phyloP scores from a whole-genome alignment of 2,888 invertebrate species.

The Trissolcus japonicus region DNA sequence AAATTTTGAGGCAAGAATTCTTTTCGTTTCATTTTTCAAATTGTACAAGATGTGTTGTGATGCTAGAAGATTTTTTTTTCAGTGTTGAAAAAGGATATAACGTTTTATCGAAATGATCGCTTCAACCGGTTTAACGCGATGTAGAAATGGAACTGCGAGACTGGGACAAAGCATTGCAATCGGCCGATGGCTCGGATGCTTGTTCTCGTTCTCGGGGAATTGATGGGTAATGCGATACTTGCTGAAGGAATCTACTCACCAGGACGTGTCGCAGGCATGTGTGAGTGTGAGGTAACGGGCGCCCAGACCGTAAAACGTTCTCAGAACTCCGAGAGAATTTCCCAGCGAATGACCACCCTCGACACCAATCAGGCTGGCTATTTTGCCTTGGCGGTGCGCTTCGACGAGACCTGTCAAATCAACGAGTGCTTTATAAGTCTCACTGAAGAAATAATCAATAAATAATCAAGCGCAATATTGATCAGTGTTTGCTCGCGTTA shows the following conservation, averaged over 20 bases:
- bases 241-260: constrained; percentile 77
- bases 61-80: too few relatives aligned
- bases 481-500: too few relatives aligned
- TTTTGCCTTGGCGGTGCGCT: constrained; percentile 84
- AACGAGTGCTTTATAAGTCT: background rate
- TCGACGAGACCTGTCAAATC: constrained; percentile 82
- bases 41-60: too few relatives aligned
- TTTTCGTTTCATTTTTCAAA: too few relatives aligned
- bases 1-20: too few relatives aligned
- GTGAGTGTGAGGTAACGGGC: constrained; percentile 93
- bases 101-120: too few relatives aligned
- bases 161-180: constrained; percentile 21
- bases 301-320: constrained; percentile 92
- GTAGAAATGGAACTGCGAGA: too few relatives aligned
- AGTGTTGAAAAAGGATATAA: constrained; percentile 6
- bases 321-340: constrained; percentile 90
- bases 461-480: constrained; percentile 1
- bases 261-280: constrained; percentile 93
- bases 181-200: too few relatives aligned
- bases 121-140: too few relatives aligned
- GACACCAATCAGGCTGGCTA: constrained; percentile 92
- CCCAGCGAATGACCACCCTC: constrained; percentile 96
- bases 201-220: constrained; percentile 11
- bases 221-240: constrained; percentile 42
- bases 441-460: background rate